Base-by-base conservation (phyloP, 2,797 vertebrate genomes). In the Enteromius afrohamiltoni region DNA sequence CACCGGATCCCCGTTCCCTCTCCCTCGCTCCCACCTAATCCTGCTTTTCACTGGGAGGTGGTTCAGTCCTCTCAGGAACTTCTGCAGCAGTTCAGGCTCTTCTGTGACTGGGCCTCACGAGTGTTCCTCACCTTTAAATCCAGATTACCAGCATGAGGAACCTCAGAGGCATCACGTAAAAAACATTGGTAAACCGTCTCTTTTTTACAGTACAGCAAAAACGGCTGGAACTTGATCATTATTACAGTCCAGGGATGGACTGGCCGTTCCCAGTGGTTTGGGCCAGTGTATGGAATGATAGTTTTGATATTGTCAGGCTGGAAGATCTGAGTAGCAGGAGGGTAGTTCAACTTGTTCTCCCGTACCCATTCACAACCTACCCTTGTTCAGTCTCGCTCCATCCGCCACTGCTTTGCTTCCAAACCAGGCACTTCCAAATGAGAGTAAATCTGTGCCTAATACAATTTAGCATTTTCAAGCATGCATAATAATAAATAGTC, bases 21-120 rank as follows among this genome's bases (percentile, higher is more conserved):
- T 70, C 94, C 94, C 0, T 95, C 94, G 21, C 93, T 95, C 4
- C 95, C 94, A 1, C 90, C 95, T 26, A 91, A 92, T 17, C 92
- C 94, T 6, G 87, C 90, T 13, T 91, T 91, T 77, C 93, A 94
- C 76, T 95, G 95, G 85, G 95, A 96, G 16, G 93, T 95, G 76
- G 87, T 94, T 40, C 94, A 95, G 85, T 95, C 94, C n/a, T 95
- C 94, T 70, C 93, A 94, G 1, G 95, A 95, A 89, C 93, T 96
- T 40, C 93, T 96, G 21, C 93, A 94, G 84, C 93, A 94, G 90
- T 95, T 96, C 89, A 93, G 93, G 83, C 94, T 95, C 82, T 96
- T 94, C 90, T 95, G 94, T 55, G 95, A 95, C 58, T 96, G 95
- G 95, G 94, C 95, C 0, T 92, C 93, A 60, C 92, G 95, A 87